A percentile compares a stretch with the other conserved stretches of the same genome.
These are phyloP conservation scores for Notospermus geniculatus DNA, from an alignment of 1,140 invertebrate genomes.

Conservation along the genomic window DNA sequence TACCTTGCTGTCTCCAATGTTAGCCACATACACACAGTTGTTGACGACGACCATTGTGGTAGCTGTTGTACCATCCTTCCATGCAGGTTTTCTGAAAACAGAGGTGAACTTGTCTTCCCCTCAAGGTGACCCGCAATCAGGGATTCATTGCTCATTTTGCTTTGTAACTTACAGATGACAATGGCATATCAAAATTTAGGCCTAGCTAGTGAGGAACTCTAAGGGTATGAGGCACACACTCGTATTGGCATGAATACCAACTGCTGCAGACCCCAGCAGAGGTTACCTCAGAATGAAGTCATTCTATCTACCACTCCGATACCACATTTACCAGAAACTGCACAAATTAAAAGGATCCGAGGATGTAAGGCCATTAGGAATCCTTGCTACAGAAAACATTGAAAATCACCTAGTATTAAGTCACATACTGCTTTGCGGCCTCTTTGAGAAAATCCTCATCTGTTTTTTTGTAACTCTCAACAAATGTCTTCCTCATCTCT, in stretches of 20 bases:
- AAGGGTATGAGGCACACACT: no score
- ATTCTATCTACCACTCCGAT: background rate
- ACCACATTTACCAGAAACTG: no score
- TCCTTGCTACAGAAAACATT: background rate
- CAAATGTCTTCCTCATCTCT: constrained; percentile 57
- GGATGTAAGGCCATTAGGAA: no score
- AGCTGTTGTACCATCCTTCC: constrained; percentile 61
- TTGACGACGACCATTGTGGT: constrained; percentile 55
- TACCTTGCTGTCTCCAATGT: constrained; percentile 60
- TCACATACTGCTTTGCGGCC: constrained; percentile 52
- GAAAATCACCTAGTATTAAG: background rate
- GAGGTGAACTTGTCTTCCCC: no score
- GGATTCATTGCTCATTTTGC: no score
- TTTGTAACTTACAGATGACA: no score
- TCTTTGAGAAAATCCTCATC: constrained; percentile 60
- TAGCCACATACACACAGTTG: constrained; percentile 57
- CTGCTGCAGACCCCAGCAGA: background rate
- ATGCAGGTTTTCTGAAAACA: constrained; percentile 54
- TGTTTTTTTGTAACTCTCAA: constrained; percentile 58
- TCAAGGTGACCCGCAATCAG: no score
- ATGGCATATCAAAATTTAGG: no score
- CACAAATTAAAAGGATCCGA: no score
- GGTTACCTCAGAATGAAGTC: background rate
- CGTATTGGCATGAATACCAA: no score
- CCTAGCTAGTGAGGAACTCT: no score